These are phyloP conservation scores for Momotus momota DNA, from an alignment of 2,797 vertebrate genomes.

Conservation along the genomic window DNA sequence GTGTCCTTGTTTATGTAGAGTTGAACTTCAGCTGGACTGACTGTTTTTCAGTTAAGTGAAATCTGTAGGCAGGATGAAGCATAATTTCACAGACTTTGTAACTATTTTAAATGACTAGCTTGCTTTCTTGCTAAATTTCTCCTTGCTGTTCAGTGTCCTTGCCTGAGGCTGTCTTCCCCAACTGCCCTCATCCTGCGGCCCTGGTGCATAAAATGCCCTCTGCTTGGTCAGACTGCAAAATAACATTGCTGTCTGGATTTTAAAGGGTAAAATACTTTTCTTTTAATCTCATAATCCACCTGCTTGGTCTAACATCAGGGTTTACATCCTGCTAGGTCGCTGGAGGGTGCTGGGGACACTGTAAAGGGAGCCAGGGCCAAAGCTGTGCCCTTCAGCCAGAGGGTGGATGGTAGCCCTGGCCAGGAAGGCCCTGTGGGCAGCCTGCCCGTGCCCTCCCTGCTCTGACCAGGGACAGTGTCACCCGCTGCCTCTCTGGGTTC, in stretches of 20 bases:
- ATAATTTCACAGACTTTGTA: not conserved
- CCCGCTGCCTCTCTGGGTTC: not conserved
- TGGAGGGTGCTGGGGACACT: too few species aligned
- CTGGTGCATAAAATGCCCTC: not conserved
- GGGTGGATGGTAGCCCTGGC: too few species aligned
- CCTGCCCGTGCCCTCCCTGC: too few species aligned
- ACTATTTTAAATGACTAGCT: not conserved
- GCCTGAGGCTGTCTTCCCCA: not conserved
- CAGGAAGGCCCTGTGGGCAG: too few species aligned
- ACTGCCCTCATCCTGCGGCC: not conserved
- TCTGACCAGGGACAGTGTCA: not conserved
- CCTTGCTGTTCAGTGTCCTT: not conserved
- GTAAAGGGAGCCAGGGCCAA: too few species aligned
- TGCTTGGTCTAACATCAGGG: not conserved
- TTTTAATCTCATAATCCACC: not conserved
- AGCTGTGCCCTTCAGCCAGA: too few species aligned
- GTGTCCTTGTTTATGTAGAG: not conserved
- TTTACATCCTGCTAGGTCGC: not conserved
- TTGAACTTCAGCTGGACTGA: not conserved
- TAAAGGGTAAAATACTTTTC: not conserved
- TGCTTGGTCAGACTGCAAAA: not conserved
- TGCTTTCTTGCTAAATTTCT: not conserved
- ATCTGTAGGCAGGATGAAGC: not conserved
- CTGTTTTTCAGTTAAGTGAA: not conserved
- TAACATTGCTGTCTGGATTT: not conserved